Percentiles rank a stretch among this genome's conserved stretches.
These are phyloP conservation scores for Ormyrus rosae DNA, from an alignment of 2,888 invertebrate species.

Conservation along the genomic window DNA sequence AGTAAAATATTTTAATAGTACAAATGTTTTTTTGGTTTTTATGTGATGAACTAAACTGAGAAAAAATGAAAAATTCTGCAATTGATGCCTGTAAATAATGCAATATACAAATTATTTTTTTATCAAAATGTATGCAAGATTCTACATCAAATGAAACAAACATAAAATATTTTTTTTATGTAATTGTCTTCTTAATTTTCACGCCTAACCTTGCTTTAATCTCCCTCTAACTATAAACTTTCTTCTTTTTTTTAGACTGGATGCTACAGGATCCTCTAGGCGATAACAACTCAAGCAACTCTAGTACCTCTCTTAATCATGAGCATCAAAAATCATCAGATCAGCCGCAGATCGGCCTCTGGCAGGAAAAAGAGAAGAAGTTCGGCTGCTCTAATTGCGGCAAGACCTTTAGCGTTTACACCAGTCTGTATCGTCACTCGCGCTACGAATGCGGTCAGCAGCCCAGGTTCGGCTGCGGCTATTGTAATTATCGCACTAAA, in stretches of 20 bases:
- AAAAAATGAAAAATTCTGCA: too few relatives aligned
- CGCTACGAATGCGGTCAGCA: slow-evolving; percentile 72
- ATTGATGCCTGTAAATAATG: too few relatives aligned
- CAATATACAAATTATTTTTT: too few relatives aligned
- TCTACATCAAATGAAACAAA: too few relatives aligned
- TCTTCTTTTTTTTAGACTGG: slow-evolving; percentile 39
- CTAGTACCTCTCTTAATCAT: too few relatives aligned
- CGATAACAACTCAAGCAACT: background rate
- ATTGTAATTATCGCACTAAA: slow-evolving; percentile 68
- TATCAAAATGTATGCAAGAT: too few relatives aligned
- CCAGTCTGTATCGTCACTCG: slow-evolving; percentile 69
- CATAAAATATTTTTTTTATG: too few relatives aligned
- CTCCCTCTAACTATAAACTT: background rate
- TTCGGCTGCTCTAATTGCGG: slow-evolving; percentile 66
- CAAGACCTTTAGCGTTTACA: slow-evolving; percentile 66
- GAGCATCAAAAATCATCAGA: background rate
- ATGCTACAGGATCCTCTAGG: slow-evolving; percentile 1
- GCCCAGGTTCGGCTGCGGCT: slow-evolving; percentile 69
- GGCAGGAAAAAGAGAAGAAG: slow-evolving; percentile 42
- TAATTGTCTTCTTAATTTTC: too few relatives aligned
- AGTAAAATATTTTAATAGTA: too few relatives aligned
- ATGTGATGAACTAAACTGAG: too few relatives aligned
- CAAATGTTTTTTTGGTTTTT: too few relatives aligned
- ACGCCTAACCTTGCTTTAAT: too few relatives aligned
- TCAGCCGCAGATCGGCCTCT: background rate